Conservation (phyloP, 2,113 vertebrate genomes). For the Eira barbara region DNA sequence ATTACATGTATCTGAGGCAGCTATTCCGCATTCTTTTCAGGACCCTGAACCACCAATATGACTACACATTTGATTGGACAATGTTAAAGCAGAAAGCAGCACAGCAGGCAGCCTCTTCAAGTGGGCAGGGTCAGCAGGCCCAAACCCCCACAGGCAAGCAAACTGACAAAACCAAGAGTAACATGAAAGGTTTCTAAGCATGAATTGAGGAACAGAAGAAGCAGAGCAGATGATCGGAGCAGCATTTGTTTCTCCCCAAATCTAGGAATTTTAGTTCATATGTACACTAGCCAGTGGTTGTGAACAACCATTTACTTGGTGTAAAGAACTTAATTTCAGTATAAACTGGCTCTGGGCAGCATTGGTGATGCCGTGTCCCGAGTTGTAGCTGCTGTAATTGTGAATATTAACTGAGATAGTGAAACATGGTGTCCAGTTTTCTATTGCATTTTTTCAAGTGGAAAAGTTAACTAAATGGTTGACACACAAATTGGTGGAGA, state of each 20-base stretch:
- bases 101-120: conserved; percentile 98
- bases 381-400: conserved; percentile 89
- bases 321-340: conserved; percentile 90
- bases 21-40: conserved; percentile 99
- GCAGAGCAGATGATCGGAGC: conserved; percentile 92
- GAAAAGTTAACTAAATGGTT: conserved; percentile 89
- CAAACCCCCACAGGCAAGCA: conserved; percentile 99
- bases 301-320: conserved; percentile 92
- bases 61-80: conserved; percentile 99
- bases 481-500: conserved; percentile 87
- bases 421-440: conserved; percentile 92
- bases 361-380: conserved; percentile 81
- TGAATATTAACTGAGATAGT: conserved; percentile 92
- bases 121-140: conserved; percentile 99
- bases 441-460: conserved; percentile 90
- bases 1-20: conserved; percentile 99
- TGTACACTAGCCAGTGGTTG: conserved; percentile 91
- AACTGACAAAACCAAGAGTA: conserved; percentile 99
- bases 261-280: conserved; percentile 93
- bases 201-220: conserved; percentile 87
- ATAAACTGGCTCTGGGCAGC: conserved; percentile 89
- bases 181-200: conserved; percentile 99
- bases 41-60: conserved; percentile 99
- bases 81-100: conserved; percentile 99
- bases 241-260: conserved; percentile 93